These are phyloP conservation scores for Yasuhikotakia modesta DNA, from an alignment of 2,797 vertebrate genomes.

Conservation along the genomic window DNA sequence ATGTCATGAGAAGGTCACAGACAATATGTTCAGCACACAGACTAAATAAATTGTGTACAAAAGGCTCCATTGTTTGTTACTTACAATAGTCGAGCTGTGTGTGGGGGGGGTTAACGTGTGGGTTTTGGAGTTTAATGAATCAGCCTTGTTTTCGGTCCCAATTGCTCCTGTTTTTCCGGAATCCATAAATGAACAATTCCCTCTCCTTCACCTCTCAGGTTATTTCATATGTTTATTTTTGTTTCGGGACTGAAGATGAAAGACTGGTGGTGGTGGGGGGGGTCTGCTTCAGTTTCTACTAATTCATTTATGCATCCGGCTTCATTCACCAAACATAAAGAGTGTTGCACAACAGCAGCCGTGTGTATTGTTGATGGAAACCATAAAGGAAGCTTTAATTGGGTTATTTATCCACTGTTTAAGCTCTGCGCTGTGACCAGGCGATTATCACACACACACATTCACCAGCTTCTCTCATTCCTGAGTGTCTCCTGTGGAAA, in stretches of 20 bases:
- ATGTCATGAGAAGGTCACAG: background rate
- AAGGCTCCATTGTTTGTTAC: slow-evolving; percentile 38
- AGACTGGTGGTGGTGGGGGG: slow-evolving; percentile 48
- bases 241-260: slow-evolving; percentile 64
- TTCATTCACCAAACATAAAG: slow-evolving; percentile 59
- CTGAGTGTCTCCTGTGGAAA: slow-evolving; percentile 74
- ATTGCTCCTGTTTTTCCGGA: slow-evolving; percentile 70
- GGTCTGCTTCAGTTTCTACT: slow-evolving; percentile 66
- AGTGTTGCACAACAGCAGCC: slow-evolving; percentile 63
- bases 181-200: slow-evolving; percentile 69
- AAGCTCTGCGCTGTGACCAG: background rate
- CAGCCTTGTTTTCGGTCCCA: slow-evolving; percentile 63
- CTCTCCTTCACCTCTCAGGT: slow-evolving; percentile 68
- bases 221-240: slow-evolving; percentile 71
- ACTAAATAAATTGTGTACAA: slow-evolving; percentile 1
- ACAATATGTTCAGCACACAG: background rate
- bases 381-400: slow-evolving; percentile 71
- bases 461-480: slow-evolving; percentile 70
- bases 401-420: slow-evolving; percentile 66
- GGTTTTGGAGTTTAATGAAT: slow-evolving; percentile 65
- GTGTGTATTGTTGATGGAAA: slow-evolving; percentile 68
- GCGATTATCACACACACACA: slow-evolving; percentile 32
- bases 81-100: slow-evolving; percentile 44
- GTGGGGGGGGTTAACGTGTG: slow-evolving; percentile 52
- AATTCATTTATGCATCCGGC: slow-evolving; percentile 68